A percentile compares a stretch with the other conserved stretches of the same genome.
These are phyloP conservation scores for Anodontia alba DNA, from an alignment of 2,888 invertebrate species.

Conservation along the genomic window DNA sequence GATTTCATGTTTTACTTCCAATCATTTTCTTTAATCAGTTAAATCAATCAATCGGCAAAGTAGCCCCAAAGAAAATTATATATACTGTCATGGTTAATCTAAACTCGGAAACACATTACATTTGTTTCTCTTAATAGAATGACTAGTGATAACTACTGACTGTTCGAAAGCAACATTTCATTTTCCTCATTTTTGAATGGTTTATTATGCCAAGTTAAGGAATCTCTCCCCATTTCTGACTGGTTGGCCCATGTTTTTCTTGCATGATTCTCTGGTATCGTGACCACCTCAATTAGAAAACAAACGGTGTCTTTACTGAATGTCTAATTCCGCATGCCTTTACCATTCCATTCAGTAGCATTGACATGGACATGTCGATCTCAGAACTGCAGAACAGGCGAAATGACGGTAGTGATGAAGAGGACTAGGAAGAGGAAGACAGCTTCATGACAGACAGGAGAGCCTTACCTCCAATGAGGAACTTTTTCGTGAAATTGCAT, in stretches of 20 bases:
- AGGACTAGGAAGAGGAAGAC: background rate
- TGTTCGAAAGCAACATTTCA: background rate
- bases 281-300: background rate
- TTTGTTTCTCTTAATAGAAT: background rate
- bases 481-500: no score
- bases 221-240: background rate
- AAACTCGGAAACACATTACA: no score
- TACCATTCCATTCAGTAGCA: background rate
- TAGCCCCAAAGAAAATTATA: no score
- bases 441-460: conserved; percentile 6
- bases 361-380: background rate
- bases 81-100: no score
- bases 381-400: background rate
- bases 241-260: background rate
- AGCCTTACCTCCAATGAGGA: background rate
- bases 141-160: background rate
- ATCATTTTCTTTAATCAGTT: no score
- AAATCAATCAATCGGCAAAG: no score
- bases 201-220: background rate
- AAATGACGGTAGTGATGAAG: background rate
- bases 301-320: background rate
- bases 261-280: background rate
- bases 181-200: background rate
- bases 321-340: background rate
- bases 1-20: no score